Evolutionary conservation across 2,113 vertebrate genomes (phyloP), one percentile per base, ranked within the genome.

Genomic region (Corydoras sp.): DNA sequence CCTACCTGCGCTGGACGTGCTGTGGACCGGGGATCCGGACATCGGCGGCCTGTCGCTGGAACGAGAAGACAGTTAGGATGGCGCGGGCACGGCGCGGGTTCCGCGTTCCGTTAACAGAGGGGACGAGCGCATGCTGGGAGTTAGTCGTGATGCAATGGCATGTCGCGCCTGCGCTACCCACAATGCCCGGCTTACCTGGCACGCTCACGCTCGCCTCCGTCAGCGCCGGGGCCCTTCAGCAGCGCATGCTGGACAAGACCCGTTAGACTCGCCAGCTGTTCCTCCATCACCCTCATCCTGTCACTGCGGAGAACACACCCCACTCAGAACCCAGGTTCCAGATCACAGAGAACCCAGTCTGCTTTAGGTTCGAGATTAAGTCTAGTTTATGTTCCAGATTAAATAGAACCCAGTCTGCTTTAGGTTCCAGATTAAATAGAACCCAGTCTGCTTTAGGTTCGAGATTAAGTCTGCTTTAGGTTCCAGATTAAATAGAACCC

Each of bases 261-360:
- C 92, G 94, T 97, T 92, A 98, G 92, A 92, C 95, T 97, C 91
- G 95, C 95, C 90, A 98, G 94, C 92, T 98, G 96, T 90, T 96
- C 94, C 92, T 98, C 96, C 96, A 98, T 97, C 90, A 93, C 94
- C 92, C 95, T 96, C 94, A 98, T 98, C 93, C 95, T 93, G 87
- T 94, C 90, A 94, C 96, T 98, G 95, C 86, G 95, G 94, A 69
- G 92, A 93, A 24, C 18, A 24, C 18, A 24, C 18, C 18, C 18
- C 18, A 24, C 18, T 24, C 18, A 24, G 18, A 24, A 24, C 18
- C 18, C 18, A 24, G 18, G 18, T 24, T 24, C 18, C 18, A 24
- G 18, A 24, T 24, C 2, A 24, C 18, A 24, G 18, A 24, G 18
- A 24, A 24, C 18, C 18, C 18, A 24, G 18, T 24, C 18, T 24